Evolutionary conservation across 1,140 invertebrate species (phyloP).

Genomic region (Agrypnia vestita): DNA sequence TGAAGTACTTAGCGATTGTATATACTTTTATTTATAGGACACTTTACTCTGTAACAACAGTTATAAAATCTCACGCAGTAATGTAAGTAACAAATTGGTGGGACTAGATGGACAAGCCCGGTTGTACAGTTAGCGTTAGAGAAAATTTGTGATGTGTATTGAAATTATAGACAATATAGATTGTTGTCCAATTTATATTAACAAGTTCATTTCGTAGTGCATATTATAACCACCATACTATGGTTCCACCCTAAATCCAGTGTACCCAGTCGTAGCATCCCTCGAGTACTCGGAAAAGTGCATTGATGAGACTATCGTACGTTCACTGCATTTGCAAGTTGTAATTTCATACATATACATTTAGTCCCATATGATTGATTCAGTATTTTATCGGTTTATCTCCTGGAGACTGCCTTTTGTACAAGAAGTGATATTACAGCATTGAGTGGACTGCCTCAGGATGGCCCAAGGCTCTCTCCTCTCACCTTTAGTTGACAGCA

Average conservation of each 20-base stretch:
- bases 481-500: slow-evolving; percentile 54
- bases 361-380: slow-evolving; percentile 52
- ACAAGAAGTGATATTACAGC: slow-evolving; percentile 63
- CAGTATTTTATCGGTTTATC: slow-evolving; percentile 72
- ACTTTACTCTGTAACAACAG: slow-evolving; percentile 48
- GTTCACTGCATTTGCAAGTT: too few relatives aligned
- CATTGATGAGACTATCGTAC: too few relatives aligned
- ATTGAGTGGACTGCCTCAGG: slow-evolving; percentile 29
- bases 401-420: slow-evolving; percentile 73
- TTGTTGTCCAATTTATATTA: slow-evolving; percentile 71
- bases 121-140: slow-evolving; percentile 74
- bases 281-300: not conserved
- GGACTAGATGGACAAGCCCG: slow-evolving; percentile 29
- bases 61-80: slow-evolving; percentile 43
- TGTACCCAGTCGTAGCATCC: slow-evolving; percentile 5
- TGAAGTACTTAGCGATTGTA: slow-evolving; percentile 52
- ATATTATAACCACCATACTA: slow-evolving; percentile 46
- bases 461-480: slow-evolving; percentile 3
- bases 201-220: slow-evolving; percentile 48
- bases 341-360: slow-evolving; percentile 18
- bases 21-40: slow-evolving; percentile 65
- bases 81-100: slow-evolving; percentile 20
- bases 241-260: slow-evolving; percentile 33
- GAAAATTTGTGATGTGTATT: slow-evolving; percentile 73
- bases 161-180: slow-evolving; percentile 74